Percentiles rank a stretch among this genome's conserved stretches.
phyloP scores from a whole-genome alignment of 2,113 vertebrate species.

The Leuciscus idus region DNA sequence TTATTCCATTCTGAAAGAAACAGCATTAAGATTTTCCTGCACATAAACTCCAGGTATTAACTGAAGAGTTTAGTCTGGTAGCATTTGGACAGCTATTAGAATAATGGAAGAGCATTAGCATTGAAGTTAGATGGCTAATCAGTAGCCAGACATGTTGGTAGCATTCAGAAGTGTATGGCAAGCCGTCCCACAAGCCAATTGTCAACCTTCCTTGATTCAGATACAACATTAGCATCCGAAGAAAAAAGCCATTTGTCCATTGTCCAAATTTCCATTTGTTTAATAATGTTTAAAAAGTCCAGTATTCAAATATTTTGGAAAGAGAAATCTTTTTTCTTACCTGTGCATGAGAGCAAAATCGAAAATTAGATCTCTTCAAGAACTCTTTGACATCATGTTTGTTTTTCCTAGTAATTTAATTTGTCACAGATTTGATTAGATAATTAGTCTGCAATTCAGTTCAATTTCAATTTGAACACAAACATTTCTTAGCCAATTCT shows the following conservation, averaged over 20 bases:
- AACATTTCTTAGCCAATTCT: background rate
- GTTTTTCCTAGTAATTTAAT: background rate
- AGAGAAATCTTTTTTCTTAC: no score
- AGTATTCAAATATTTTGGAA: background rate
- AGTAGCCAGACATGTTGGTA: background rate
- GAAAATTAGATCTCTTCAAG: background rate
- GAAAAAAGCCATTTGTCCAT: no score
- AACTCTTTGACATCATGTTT: background rate
- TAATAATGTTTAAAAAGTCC: background rate
- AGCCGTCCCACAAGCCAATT: no score
- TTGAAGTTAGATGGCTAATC: background rate
- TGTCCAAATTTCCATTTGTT: no score
- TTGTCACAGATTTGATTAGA: background rate
- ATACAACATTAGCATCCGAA: background rate
- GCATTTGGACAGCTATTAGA: constrained; percentile 18
- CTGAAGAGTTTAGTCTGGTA: constrained; percentile 9
- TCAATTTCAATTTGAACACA: background rate
- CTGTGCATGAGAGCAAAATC: background rate
- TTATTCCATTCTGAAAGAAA: background rate
- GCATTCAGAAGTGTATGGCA: background rate
- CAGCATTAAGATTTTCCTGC: constrained; percentile 14
- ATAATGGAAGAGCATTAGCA: background rate
- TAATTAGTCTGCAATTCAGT: no score
- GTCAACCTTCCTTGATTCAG: background rate
- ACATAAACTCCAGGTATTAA: constrained; percentile 30